phyloP scores from a whole-genome alignment of 1,140 invertebrate genomes.

The Dysdera silvatica region DNA sequence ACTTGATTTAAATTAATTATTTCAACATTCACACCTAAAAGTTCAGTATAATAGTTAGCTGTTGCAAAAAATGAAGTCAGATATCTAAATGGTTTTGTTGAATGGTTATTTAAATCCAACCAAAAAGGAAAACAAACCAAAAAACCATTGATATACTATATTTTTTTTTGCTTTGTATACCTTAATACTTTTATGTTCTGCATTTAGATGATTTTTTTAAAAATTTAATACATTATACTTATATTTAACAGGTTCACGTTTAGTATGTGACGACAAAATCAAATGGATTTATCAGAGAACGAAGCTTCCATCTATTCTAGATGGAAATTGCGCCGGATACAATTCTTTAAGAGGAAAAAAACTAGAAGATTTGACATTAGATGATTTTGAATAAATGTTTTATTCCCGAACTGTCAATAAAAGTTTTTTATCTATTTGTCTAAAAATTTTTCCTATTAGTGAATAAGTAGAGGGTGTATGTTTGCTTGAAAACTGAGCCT shows the following conservation, averaged over 20 bases:
- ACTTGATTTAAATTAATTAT: no score
- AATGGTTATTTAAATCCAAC: no score
- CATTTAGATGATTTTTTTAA: not conserved
- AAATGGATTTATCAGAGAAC: constrained; percentile 16
- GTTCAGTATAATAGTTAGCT: no score
- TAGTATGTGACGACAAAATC: constrained; percentile 12
- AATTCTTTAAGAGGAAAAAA: not conserved
- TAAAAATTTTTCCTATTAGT: no score
- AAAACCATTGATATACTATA: not conserved
- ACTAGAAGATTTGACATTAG: not conserved
- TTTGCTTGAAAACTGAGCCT: no score
- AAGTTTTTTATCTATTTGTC: no score
- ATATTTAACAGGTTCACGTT: not conserved
- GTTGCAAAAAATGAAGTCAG: no score
- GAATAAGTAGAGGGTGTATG: no score
- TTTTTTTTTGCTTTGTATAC: not conserved
- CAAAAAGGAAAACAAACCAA: no score
- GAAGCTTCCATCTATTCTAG: constrained; percentile 4
- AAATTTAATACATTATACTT: not conserved
- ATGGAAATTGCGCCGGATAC: not conserved
- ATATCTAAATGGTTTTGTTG: no score
- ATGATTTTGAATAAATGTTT: not conserved
- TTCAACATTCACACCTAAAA: no score
- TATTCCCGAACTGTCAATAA: no score
- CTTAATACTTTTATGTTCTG: not conserved